Base-by-base conservation (phyloP, 2,113 vertebrate genomes). In the Pedetes capensis region DNA sequence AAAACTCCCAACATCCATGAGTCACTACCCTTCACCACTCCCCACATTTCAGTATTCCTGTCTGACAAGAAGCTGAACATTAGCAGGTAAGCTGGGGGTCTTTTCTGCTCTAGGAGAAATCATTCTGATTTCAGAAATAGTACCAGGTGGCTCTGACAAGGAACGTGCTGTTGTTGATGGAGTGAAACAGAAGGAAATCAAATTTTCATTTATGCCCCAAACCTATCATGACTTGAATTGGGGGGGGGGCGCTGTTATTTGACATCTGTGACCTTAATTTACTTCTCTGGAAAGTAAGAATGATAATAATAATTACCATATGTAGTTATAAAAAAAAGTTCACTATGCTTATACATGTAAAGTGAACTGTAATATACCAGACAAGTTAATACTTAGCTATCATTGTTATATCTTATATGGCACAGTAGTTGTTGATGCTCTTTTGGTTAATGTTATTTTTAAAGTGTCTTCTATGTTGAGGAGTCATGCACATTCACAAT, bases 271-370 rank as follows among this genome's bases (percentile, higher is more conserved):
- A 51, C 4, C 42, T 89, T 91, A 78, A 85, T 82, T 85, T 80
- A 55, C 23, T 82, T 23, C 8, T 74, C 47, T 20, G 25, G 78
- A 93, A 95, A 71, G 49, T 44, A 82, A 92, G 59, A 87, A 66
- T 91, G 57, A 32, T 44, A 49, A 71, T 75, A 69, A 42, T 71
- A 64, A 66, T 20, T 69, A 76, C n/a, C 4, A 44, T 37, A 29
- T 0, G 23, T 57, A 17, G 34, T 69, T 71, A 2, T 82, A 80
- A 75, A 93, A 13, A 85, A 18, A 90, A 71, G n/a, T 68, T 57
- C 47, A 75, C 44, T 51, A 53, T 20, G 34, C 42, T 27, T 11
- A 42, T 82, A 74, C 13, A 42, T 71, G 16, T 37, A 63, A 71
- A 55, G 44, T 69, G 42, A 85, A 64, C 27, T 39, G 5, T 51